These are phyloP conservation scores for Anneissia japonica DNA, from an alignment of 35 echinoderm and acorn worm species.

Conservation along the genomic window DNA sequence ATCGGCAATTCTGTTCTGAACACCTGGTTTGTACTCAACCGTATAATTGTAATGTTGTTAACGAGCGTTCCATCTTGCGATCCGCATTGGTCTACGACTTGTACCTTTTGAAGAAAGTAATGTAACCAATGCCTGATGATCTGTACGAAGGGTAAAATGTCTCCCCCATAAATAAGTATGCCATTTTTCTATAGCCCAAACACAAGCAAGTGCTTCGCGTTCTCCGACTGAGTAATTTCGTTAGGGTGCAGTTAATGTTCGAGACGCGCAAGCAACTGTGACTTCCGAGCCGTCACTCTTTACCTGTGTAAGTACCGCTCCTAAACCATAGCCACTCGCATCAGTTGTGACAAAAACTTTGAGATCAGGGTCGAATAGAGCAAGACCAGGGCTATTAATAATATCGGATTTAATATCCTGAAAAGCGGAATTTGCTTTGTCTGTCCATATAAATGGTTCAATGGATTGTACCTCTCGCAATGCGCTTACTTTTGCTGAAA, in stretches of 20 bases:
- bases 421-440: conserved; percentile 4
- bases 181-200: conserved; percentile 55
- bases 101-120: conserved; percentile 29
- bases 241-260: conserved; percentile 39
- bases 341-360: conserved; percentile 26
- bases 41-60: conserved; percentile 43
- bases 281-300: conserved; percentile 20
- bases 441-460: neutral
- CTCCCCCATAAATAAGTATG: conserved; percentile 27
- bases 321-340: conserved; percentile 17
- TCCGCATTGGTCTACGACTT: conserved; percentile 46
- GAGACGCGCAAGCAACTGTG: conserved; percentile 55
- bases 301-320: conserved; percentile 45
- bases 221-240: conserved; percentile 21
- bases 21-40: conserved; percentile 36
- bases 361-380: conserved; percentile 17
- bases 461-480: conserved; percentile 18
- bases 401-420: conserved; percentile 3
- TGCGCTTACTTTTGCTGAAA: conserved; percentile 15
- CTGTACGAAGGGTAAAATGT: conserved; percentile 49
- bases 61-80: conserved; percentile 34
- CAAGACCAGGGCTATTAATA: conserved; percentile 1
- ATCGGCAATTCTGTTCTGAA: conserved; percentile 23
- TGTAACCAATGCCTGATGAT: conserved; percentile 45
- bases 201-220: conserved; percentile 38